Evolutionary conservation across 2,113 vertebrate species (phyloP), one percentile per base, ranked within the genome.

Genomic region (Syngnathus floridae): DNA sequence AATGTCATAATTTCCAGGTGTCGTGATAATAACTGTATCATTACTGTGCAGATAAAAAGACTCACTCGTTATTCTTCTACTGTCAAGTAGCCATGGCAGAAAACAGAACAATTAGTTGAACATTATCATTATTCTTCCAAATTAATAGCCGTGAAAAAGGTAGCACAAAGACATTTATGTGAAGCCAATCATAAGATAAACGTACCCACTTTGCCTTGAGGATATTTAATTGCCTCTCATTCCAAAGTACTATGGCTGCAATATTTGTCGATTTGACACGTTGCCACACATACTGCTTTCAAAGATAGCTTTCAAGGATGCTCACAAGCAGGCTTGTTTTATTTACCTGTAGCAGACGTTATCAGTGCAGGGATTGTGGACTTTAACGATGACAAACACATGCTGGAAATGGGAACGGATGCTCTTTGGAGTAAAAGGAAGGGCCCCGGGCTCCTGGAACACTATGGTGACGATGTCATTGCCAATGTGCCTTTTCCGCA

Each of bases 381-480:
- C 96, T 88, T 93, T 94, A 86, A 99, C 95, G 64, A 97, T 95
- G 87, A 99, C 94, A 83, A 99, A 99, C 63, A 98, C 96, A 62
- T 99, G 96, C 63, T 99, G 96, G 75, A 98, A 99, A 88, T 99
- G 96, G 21, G 96, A 99, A 76, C 96, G 94, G 88, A 99, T 95
- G 90, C 91, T 92, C 90, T 94, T 95, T 26, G 96, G 95, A 66
- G 95, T 98, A 77, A 99, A 99, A 72, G 96, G 95, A 81, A 96
- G 92, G 57, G 96, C 94, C 70, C 96, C 96, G 0, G 96, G 96
- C 86, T 99, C 96, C 92, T 99, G 96, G 88, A 99, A 99, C 79
- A 99, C 93, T 84, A 99, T 94, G 81, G 96, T 99, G 85, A 99
- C 96, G 67, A 99, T 98, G 77, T 99, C 96, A 77, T 99, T 99